Evolutionary conservation across 2,113 vertebrate genomes (phyloP).

Genomic region (Anser cygnoides): DNA sequence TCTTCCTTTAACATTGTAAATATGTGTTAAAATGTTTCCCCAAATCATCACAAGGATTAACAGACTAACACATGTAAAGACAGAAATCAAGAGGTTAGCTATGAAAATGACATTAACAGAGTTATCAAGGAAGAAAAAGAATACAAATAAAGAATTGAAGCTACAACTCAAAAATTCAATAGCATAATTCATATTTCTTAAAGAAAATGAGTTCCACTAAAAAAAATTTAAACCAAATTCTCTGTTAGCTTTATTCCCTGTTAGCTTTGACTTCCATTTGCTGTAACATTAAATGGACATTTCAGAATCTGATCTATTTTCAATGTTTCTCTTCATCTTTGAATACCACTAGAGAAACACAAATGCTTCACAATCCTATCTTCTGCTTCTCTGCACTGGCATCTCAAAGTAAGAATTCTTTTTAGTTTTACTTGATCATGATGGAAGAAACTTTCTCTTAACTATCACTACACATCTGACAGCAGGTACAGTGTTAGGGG

Average conservation of each 20-base stretch:
- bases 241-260: neutral
- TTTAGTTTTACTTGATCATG: neutral
- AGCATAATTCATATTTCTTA: neutral
- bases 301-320: neutral
- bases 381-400: neutral
- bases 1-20: slow-evolving; percentile 33
- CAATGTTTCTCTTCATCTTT: neutral
- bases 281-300: neutral
- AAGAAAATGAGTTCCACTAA: neutral
- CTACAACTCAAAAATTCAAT: neutral
- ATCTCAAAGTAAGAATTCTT: neutral
- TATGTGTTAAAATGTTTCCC: slow-evolving; percentile 54
- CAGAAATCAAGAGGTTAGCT: neutral
- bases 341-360: neutral
- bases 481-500: neutral
- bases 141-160: neutral
- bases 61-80: slow-evolving; percentile 6
- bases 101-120: neutral
- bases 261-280: neutral
- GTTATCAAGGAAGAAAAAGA: neutral
- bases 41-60: slow-evolving; percentile 36
- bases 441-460: neutral
- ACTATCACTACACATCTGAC: neutral
- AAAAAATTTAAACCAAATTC: neutral
- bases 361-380: neutral